These are phyloP conservation scores for Brachionus angularis DNA, from an alignment of 1,140 invertebrate species.

Conservation along the genomic window DNA sequence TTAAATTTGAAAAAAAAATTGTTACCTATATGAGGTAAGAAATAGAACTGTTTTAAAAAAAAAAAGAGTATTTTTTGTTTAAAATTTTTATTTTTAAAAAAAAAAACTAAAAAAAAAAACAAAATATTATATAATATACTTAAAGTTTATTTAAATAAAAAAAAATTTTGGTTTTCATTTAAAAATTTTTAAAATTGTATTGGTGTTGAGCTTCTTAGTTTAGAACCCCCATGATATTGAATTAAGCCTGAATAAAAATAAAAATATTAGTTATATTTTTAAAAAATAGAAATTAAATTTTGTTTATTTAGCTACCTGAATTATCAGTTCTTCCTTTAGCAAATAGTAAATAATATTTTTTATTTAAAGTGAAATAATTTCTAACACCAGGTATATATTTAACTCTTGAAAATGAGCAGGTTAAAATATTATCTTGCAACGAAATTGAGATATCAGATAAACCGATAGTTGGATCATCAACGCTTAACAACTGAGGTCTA, in stretches of 20 bases:
- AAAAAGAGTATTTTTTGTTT: too few species aligned
- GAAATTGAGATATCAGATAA: background rate
- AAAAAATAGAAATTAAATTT: too few species aligned
- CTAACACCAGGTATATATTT: background rate
- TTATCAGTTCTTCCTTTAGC: background rate
- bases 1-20: too few species aligned
- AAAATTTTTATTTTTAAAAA: too few species aligned
- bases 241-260: background rate
- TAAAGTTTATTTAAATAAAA: background rate
- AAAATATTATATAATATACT: too few species aligned
- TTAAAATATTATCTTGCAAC: background rate
- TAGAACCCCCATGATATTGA: background rate
- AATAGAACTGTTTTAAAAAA: too few species aligned
- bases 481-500: background rate
- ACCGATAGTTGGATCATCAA: background rate
- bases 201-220: background rate
- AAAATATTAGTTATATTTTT: background rate
- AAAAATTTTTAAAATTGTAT: background rate
- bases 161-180: background rate
- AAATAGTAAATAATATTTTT: background rate
- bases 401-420: conserved; percentile 6
- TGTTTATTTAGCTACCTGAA: too few species aligned
- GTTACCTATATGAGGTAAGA: too few species aligned
- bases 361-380: background rate
- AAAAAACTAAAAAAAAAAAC: too few species aligned